These are phyloP conservation scores for Cotesia vestalis DNA, from an alignment of 1,140 invertebrate species.

Conservation along the genomic window DNA sequence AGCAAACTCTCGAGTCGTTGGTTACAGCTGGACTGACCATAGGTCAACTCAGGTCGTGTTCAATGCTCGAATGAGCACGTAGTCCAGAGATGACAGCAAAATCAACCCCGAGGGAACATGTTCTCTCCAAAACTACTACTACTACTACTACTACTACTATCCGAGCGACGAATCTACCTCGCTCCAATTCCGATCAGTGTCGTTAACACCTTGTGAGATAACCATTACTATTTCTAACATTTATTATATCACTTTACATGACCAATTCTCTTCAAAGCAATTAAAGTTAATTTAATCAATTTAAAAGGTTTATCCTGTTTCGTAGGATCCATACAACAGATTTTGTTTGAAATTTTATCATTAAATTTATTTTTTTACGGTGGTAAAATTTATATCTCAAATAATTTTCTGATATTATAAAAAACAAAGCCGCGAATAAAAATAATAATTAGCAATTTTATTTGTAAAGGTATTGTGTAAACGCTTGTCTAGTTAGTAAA, in stretches of 20 bases:
- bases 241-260: background rate
- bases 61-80: slow-evolving; percentile 12
- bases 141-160: background rate
- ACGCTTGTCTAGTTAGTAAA: too few species aligned
- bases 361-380: too few species aligned
- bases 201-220: slow-evolving; percentile 33
- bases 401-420: too few species aligned
- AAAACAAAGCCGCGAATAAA: too few species aligned
- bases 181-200: slow-evolving; percentile 41
- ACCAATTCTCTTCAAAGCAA: too few species aligned
- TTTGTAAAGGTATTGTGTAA: too few species aligned
- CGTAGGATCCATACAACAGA: too few species aligned
- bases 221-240: slow-evolving; percentile 12
- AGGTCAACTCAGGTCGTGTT: slow-evolving; percentile 26
- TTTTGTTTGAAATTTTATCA: too few species aligned
- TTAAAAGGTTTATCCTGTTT: too few species aligned
- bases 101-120: background rate
- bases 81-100: slow-evolving; percentile 3
- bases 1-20: slow-evolving; percentile 1
- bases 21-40: slow-evolving; percentile 14
- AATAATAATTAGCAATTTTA: too few species aligned
- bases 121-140: background rate
- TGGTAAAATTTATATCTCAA: too few species aligned
- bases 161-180: slow-evolving; percentile 21
- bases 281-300: too few species aligned